Conservation (phyloP, 2,888 invertebrate genomes). For the Ecdyonurus torrentis region DNA sequence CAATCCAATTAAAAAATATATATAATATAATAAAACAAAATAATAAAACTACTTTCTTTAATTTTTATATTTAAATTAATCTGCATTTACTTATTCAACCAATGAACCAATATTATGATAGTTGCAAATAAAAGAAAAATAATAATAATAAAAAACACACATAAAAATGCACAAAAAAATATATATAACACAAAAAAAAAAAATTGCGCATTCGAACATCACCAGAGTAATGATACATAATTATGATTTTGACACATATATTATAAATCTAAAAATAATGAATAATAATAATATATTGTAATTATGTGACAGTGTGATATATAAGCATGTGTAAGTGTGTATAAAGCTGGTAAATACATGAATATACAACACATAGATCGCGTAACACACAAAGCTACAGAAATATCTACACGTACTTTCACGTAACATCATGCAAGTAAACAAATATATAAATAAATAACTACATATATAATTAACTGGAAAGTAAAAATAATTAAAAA, state of each 20-base stretch:
- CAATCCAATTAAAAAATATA: too few species aligned
- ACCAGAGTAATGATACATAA: not conserved
- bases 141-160: too few species aligned
- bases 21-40: too few species aligned
- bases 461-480: not conserved
- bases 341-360: not conserved
- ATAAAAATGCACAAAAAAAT: not conserved
- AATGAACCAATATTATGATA: too few species aligned
- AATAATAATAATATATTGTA: not conserved
- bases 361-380: not conserved
- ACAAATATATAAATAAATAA: not conserved
- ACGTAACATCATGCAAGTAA: not conserved
- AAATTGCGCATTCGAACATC: not conserved
- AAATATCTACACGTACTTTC: not conserved
- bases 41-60: too few species aligned
- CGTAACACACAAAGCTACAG: not conserved
- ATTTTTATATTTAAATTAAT: too few species aligned
- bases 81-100: too few species aligned
- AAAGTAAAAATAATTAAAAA: not conserved
- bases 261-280: too few species aligned
- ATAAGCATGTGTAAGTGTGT: not conserved
- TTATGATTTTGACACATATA: not conserved
- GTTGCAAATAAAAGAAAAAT: too few species aligned
- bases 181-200: not conserved
- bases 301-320: too few species aligned